Evolutionary conservation across 2,113 vertebrate species (phyloP).

Genomic region (Gracilinanus agilis): DNA sequence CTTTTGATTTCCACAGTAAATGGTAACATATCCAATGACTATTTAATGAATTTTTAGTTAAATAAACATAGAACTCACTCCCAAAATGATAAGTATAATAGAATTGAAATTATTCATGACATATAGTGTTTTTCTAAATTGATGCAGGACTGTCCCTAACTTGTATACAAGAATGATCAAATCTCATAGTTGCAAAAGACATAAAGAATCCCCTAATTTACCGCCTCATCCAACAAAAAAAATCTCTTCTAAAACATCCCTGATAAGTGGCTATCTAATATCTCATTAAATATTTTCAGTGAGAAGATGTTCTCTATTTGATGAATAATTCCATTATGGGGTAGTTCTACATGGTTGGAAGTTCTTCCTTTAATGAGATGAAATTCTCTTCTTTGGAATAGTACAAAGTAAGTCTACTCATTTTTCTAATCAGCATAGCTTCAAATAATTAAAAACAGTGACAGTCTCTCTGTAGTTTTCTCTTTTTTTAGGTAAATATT

Average conservation of each 20-base stretch:
- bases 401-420: too few species aligned
- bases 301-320: background rate
- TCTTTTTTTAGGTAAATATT: too few species aligned
- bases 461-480: too few species aligned
- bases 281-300: background rate
- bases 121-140: background rate
- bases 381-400: too few species aligned
- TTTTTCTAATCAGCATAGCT: too few species aligned
- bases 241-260: background rate
- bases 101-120: background rate
- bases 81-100: background rate
- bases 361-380: too few species aligned
- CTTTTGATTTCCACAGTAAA: background rate
- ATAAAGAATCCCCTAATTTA: background rate
- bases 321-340: background rate
- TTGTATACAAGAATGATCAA: background rate
- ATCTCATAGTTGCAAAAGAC: background rate
- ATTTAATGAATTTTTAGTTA: background rate
- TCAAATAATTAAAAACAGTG: too few species aligned
- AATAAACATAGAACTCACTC: background rate
- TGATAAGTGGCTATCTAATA: background rate
- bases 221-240: background rate
- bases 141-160: background rate
- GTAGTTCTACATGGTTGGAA: too few species aligned
- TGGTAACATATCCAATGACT: background rate